Evolutionary conservation across 2,888 invertebrate genomes (phyloP).

Genomic region (Acanthococcus lagerstroemiae): DNA sequence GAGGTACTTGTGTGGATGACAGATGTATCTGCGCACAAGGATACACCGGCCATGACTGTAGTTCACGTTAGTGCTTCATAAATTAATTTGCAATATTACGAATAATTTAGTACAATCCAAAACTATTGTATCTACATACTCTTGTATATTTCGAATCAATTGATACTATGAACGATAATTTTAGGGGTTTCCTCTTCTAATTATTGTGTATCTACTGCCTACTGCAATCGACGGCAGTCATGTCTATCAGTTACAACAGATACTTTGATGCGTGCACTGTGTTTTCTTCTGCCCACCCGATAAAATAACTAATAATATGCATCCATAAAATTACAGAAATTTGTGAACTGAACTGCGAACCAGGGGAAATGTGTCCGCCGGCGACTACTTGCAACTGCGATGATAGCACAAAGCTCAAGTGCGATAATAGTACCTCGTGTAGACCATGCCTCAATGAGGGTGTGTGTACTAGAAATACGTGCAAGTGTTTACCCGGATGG

Average conservation of each 20-base stretch:
- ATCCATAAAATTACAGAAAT: slow-evolving; percentile 14
- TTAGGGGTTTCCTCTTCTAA: too few relatives aligned
- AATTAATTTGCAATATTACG: too few relatives aligned
- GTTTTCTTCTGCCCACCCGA: too few relatives aligned
- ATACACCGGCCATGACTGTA: slow-evolving; percentile 23
- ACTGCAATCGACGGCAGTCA: not conserved
- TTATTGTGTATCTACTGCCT: too few relatives aligned
- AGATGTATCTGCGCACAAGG: slow-evolving; percentile 43
- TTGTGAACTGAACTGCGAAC: slow-evolving; percentile 20
- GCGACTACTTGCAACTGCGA: slow-evolving; percentile 23
- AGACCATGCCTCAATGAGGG: slow-evolving; percentile 17
- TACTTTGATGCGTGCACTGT: too few relatives aligned
- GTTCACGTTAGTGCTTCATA: slow-evolving; percentile 18
- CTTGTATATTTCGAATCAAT: too few relatives aligned
- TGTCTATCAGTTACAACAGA: not conserved
- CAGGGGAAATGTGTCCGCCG: slow-evolving; percentile 16
- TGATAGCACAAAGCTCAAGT: slow-evolving; percentile 2
- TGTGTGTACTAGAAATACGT: slow-evolving; percentile 7
- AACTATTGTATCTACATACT: too few relatives aligned
- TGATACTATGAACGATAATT: too few relatives aligned
- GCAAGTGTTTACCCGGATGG: slow-evolving; percentile 20
- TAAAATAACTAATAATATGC: too few relatives aligned
- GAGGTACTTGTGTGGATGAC: slow-evolving; percentile 43
- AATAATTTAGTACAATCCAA: too few relatives aligned
- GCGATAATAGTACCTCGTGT: slow-evolving; percentile 3